Conservation (phyloP, 2,797 vertebrate genomes). For the Hypotaenidia okinawae region DNA sequence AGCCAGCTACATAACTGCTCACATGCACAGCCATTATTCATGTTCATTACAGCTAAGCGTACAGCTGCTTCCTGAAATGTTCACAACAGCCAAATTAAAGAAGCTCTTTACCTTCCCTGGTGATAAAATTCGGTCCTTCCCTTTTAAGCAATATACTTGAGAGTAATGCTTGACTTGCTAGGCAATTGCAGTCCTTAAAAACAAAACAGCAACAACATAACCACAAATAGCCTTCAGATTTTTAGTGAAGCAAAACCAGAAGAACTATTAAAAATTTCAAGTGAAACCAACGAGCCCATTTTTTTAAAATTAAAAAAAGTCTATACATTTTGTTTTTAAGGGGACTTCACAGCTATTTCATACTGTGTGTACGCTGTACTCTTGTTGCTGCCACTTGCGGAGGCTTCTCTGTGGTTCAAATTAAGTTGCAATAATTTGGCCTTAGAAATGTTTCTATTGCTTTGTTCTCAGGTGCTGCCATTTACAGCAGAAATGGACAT, state of each 20-base stretch:
- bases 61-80: neutral
- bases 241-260: slow-evolving; percentile 20
- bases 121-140: slow-evolving; percentile 90
- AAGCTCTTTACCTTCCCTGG: slow-evolving; percentile 85
- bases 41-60: neutral
- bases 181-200: slow-evolving; percentile 87
- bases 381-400: neutral
- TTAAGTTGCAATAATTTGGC: neutral
- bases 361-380: neutral
- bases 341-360: neutral
- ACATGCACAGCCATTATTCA: neutral
- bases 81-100: neutral
- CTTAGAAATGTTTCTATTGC: neutral
- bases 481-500: neutral
- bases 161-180: slow-evolving; percentile 92
- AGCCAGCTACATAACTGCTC: slow-evolving; percentile 23
- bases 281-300: neutral
- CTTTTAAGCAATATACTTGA: slow-evolving; percentile 87
- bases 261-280: neutral
- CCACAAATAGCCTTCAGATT: neutral
- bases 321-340: neutral
- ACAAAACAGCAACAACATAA: neutral
- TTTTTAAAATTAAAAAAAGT: neutral
- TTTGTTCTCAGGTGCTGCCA: neutral
- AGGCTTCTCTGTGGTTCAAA: neutral